Base-by-base conservation (phyloP, 2,797 vertebrate species). In the Melanotaenia parkinsoni region DNA sequence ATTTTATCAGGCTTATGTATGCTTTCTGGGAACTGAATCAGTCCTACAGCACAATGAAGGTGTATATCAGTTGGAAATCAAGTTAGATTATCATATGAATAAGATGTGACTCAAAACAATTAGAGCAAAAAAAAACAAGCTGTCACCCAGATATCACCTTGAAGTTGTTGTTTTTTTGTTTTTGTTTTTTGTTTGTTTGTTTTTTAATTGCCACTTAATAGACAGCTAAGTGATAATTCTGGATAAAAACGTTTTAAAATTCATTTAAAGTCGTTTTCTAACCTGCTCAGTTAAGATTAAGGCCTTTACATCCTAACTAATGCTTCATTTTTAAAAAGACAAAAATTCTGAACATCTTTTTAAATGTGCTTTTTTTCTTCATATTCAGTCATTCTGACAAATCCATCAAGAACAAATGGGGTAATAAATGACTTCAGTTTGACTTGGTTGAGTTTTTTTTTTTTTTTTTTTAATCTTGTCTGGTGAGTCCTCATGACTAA, bases 41-140 rank as follows among this genome's bases (percentile, higher is more conserved):
- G 37, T 22, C 59, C 11, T 58, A 3, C 61, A 58, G 32, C 33
- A 1, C 22, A 53, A 0, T 72, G 32, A 63, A 54, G 70, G 74
- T 63, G 57, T 35, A 58, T 65, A 76, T 68, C 64, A 62, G 70
- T 72, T 76, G 69, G 66, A 66, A 62, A 50, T 67, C 13, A 12
- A 47, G 33, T 33, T 43, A n/a, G 0, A 22, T 22, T 1, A 22
- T 0, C 2, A 28, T n/a, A 26, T 51, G 33, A 73, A 68, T 47
- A 28, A 3, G 14, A 67, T 58, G 22, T 59, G n/a, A 72, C 2
- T 76, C 14, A 71, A 61, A 72, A 47, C 33, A 33, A 24, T 40
- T 65, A 40, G 58, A 37, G 30, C 16, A 32, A 13, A 16, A 14
- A 16, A 72, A 56, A 22, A 37, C 13, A 40, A 58, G 53, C 43